Base-by-base conservation (phyloP, 64 coral and sea anemone genomes). In the Dendrophyllia cribrosa region DNA sequence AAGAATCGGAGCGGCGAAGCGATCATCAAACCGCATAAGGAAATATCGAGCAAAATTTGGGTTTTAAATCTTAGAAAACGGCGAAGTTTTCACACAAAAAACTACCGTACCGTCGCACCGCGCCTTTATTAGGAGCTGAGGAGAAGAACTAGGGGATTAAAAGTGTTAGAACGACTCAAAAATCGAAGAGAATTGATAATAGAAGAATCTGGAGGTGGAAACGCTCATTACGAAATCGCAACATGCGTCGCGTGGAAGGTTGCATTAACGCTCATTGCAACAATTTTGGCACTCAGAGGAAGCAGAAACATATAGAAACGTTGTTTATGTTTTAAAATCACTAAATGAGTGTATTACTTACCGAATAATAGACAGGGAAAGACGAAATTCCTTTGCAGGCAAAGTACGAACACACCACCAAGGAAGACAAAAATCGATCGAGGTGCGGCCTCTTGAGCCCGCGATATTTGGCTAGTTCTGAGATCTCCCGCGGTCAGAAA, bases 401-500 rank as follows among this genome's bases (percentile, higher is more conserved):
- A 84, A 84, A 67, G 45, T 66, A n/a, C 60, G 2, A 21, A 0
- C 80, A 84, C 62, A 51, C 62, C 62, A 15, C 44, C 80, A 67
- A 84, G 60, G 43, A 12, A 84, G 60, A 8, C 43, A 9, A 77
- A 46, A 84, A 67, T 5, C 62, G 17, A 82, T 64, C 46, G 80
- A 84, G 80, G 80, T 84, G 80, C 61, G 80, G 80, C 80, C 61
- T 48, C n/a, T 84, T 84, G 80, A 84, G 80, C 80, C 80, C 45
- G 46, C 80, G 45, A 48, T 84, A 15, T 7, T 20, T 51, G 43
- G 19, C 43, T 83, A 63, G 20, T 84, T 20, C 20, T 84, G 45
- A 84, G 80, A 43, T 47, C 60, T n/a, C 62, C 20, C 44, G 58
- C 80, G 45, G 60, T 66, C 24, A 84, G 43, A 19, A 22, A 13